These are phyloP conservation scores for Diplosoma virens DNA, from an alignment of 23 tunicate species.

Conservation along the genomic window DNA sequence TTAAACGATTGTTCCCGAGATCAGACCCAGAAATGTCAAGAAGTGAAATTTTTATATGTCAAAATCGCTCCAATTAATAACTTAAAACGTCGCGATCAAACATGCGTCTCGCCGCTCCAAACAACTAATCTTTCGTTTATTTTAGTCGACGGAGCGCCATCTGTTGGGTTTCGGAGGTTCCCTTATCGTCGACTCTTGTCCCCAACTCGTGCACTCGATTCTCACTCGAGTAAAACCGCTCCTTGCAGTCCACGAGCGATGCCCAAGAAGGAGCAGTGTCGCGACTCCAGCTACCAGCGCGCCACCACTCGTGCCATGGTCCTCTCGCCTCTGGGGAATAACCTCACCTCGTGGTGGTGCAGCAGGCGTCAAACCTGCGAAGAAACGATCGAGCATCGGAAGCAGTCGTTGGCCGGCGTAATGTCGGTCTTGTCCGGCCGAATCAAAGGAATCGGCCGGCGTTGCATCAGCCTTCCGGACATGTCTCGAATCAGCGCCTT, in stretches of 20 bases:
- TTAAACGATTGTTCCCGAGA: too few species aligned
- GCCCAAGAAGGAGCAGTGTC: not conserved
- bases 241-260: not conserved
- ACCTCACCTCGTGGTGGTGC: conserved; percentile 74
- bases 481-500: conserved; percentile 33
- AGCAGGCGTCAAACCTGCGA: not conserved
- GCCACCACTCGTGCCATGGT: conserved; percentile 74
- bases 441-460: conserved; percentile 2
- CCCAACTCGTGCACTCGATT: too few species aligned
- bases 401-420: conserved; percentile 56
- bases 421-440: conserved; percentile 51
- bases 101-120: too few species aligned
- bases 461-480: conserved; percentile 80
- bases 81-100: too few species aligned
- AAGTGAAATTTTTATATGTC: too few species aligned
- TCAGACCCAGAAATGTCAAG: too few species aligned
- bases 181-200: too few species aligned
- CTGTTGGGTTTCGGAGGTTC: too few species aligned
- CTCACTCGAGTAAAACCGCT: not conserved
- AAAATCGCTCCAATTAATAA: too few species aligned
- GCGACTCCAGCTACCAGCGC: conserved; percentile 14
- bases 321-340: conserved; percentile 72
- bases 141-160: too few species aligned
- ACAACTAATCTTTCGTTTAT: too few species aligned
- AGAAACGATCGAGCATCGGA: not conserved